Percentiles rank a stretch among this genome's conserved stretches.
These are phyloP conservation scores for Dugesia japonica DNA, from an alignment of 2,888 invertebrate genomes.

Conservation along the genomic window DNA sequence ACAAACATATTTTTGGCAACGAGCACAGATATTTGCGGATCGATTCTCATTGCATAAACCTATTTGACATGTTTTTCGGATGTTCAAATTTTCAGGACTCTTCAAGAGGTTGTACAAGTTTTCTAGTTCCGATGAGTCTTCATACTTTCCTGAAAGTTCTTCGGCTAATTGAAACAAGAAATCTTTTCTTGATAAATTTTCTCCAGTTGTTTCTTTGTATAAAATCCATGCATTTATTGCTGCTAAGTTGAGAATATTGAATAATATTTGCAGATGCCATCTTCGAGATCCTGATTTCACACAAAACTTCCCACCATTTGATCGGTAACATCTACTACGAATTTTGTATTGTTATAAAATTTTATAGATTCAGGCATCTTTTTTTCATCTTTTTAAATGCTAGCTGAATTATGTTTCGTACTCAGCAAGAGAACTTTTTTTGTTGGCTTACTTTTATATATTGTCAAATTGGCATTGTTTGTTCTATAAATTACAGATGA, in stretches of 20 bases:
- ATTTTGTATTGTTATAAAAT: slow-evolving; percentile 5
- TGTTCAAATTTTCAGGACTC: not conserved
- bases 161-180: slow-evolving; percentile 13
- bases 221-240: slow-evolving; percentile 9
- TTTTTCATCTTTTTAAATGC: slow-evolving; percentile 13
- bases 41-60: slow-evolving; percentile 7
- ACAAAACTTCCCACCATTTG: not conserved
- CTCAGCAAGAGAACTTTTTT: slow-evolving; percentile 16
- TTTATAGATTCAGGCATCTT: slow-evolving; percentile 6
- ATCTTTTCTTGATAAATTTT: not conserved
- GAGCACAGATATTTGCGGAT: slow-evolving; percentile 20
- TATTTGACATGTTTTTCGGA: not conserved
- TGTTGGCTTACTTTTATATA: slow-evolving; percentile 8
- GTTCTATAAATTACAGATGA: slow-evolving; percentile 16
- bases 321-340: not conserved
- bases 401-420: slow-evolving; percentile 1
- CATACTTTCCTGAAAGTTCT: slow-evolving; percentile 3
- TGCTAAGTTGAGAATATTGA: not conserved
- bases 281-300: not conserved
- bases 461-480: slow-evolving; percentile 3
- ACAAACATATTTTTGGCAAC: slow-evolving; percentile 11
- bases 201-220: slow-evolving; percentile 12
- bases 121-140: slow-evolving; percentile 14
- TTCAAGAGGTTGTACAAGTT: too few relatives aligned
- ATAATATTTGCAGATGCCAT: not conserved